Evolutionary conservation across 1,140 invertebrate genomes (phyloP), one percentile per base, ranked within the genome.

Genomic region (Pseudomyrmex gracilis): DNA sequence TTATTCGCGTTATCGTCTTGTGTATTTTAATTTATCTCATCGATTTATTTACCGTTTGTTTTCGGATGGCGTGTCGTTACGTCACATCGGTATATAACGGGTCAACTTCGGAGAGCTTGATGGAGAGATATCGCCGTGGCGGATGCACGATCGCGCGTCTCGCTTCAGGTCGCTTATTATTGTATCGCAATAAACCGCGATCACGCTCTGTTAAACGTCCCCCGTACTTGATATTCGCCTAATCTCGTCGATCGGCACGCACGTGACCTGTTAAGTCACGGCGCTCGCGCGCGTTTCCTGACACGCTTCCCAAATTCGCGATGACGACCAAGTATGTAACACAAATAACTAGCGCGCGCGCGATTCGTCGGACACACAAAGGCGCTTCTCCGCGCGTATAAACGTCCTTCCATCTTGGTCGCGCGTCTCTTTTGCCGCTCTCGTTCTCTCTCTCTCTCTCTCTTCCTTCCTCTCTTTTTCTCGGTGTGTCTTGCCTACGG

Each of bases 351-450:
- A n/a, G n/a, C 49, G 55, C 10, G 13, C n/a, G 60, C 53, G 55
- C 58, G 47, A 82, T 71, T 57, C 51, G 9, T 10, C 22, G 67
- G 58, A 87, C 85, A n/a, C n/a, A n/a, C n/a, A 84, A 86, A 83
- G 80, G 45, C 34, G 34, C 83, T 60, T 43, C 45, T 76, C 5
- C 34, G 34, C 34, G 34, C 63, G 55, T 67, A 78, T 73, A 84
- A 70, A 76, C 67, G 49, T 80, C 73, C 71, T 78, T 64, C 76
- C 80, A 74, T 57, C 60, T 83, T 80, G 53, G 74, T 71, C 20
- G 60, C 51, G 49, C 51, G 64, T 68, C 77, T 73, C 78, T 85
- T 87, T 80, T 47, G 63, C 71, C 83, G 77, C 73, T 83, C 83
- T 78, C 58, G 73, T 86, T 68, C 53, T 61, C 68, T 80, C 60